Base-by-base conservation (phyloP, 92 coral and sea anemone genomes). In the Parazoanthus darwini region DNA sequence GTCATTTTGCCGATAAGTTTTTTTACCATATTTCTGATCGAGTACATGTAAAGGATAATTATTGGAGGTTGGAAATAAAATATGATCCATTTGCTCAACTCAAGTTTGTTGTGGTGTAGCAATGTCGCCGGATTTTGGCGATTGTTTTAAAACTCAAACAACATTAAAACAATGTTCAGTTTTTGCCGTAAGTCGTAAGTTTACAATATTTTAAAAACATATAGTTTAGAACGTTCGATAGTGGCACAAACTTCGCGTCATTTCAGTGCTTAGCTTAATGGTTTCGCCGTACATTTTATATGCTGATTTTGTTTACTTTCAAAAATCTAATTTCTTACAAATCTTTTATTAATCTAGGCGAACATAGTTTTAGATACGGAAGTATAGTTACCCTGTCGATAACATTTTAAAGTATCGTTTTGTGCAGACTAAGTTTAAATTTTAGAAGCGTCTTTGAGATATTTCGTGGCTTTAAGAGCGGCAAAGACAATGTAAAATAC, bases 391-490 rank as follows among this genome's bases (percentile, higher is more conserved):
- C 71, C 71, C 71, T 65, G 71, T 65, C 71, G 71, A 65, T 65
- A 65, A 65, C 71, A 65, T 65, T 65, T 65, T 65, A 65, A 65
- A 65, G 71, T 65, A 65, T 65, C 71, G 71, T 65, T 65, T 65
- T 65, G 71, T 65, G 71, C 71, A 65, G 71, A 65, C 71, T 65
- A 65, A 65, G 71, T 65, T 65, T 65, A 65, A 65, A 65, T 65
- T 65, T 65, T 65, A 65, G 71, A 65, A 65, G 71, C 71, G 71
- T 65, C 71, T 65, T 65, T 65, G 71, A 65, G 71, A 65, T 65
- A 65, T 65, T 65, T 65, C 71, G 71, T 65, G 71, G 71, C 71
- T 65, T 65, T 65, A 65, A 65, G 71, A 65, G 71, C 71, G 71
- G 71, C 71, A 65, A 65, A 65, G 71, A 65, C 71, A 65, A 65